Percentiles rank a stretch among this genome's conserved stretches.
phyloP scores from a whole-genome alignment of 2,888 invertebrate genomes.

The Anarsia innoxiella region DNA sequence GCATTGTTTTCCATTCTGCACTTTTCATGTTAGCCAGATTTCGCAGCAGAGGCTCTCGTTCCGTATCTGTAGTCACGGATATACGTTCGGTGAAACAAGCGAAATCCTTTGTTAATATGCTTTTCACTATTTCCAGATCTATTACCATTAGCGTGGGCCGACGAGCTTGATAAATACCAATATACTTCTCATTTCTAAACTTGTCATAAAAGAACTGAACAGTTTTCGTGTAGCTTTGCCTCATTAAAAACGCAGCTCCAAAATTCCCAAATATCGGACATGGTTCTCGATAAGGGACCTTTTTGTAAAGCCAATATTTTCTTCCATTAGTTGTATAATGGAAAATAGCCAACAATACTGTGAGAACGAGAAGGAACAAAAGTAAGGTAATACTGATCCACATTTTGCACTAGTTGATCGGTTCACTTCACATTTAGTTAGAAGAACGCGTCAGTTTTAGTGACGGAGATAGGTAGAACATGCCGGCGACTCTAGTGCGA shows the following conservation, averaged over 20 bases:
- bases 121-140: slow-evolving; percentile 56
- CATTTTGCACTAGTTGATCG: slow-evolving; percentile 27
- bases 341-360: slow-evolving; percentile 43
- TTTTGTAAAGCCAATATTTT: slow-evolving; percentile 56
- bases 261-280: slow-evolving; percentile 70
- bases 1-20: slow-evolving; percentile 64
- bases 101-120: slow-evolving; percentile 52
- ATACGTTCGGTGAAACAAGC: slow-evolving; percentile 55
- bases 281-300: slow-evolving; percentile 63
- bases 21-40: slow-evolving; percentile 67
- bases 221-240: slow-evolving; percentile 55
- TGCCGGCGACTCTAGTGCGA: slow-evolving; percentile 35
- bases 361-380: slow-evolving; percentile 36
- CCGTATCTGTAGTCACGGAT: slow-evolving; percentile 57
- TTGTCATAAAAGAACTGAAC: slow-evolving; percentile 52
- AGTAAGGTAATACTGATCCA: slow-evolving; percentile 42
- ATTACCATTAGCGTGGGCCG: slow-evolving; percentile 59
- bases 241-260: slow-evolving; percentile 57
- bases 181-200: slow-evolving; percentile 47
- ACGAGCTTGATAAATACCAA: slow-evolving; percentile 65
- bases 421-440: not conserved
- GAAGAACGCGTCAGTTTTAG: slow-evolving; percentile 7
- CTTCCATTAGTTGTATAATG: slow-evolving; percentile 57
- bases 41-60: slow-evolving; percentile 58
- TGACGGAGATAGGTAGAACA: slow-evolving; percentile 25